A percentile compares a stretch with the other conserved stretches of the same genome.
These are phyloP conservation scores for Netelia virgata DNA, from an alignment of 2,888 invertebrate species.

Conservation along the genomic window DNA sequence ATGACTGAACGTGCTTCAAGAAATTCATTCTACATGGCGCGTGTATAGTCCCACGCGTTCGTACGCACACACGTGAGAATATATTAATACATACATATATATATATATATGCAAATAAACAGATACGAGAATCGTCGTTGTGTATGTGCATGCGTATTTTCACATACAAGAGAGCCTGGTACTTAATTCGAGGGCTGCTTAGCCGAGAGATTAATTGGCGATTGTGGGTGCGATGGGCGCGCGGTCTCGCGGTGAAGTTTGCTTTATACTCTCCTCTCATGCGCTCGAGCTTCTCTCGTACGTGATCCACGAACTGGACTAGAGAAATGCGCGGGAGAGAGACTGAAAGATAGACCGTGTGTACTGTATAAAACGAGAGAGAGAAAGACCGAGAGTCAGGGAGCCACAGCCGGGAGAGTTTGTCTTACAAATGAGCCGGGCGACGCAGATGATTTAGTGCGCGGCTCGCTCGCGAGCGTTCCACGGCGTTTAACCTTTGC, in stretches of 20 bases:
- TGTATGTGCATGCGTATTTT: constrained; percentile 34
- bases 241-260: constrained; percentile 66
- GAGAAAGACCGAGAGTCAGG: constrained; percentile 61
- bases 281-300: constrained; percentile 46
- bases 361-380: constrained; percentile 30
- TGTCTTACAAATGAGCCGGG: constrained; percentile 84
- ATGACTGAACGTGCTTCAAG: no score
- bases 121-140: constrained; percentile 36
- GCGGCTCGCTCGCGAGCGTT: constrained; percentile 69
- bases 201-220: constrained; percentile 82
- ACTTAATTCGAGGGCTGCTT: constrained; percentile 81
- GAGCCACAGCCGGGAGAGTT: constrained; percentile 72
- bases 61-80: constrained; percentile 5
- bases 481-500: constrained; percentile 77
- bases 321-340: constrained; percentile 28
- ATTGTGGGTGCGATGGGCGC: constrained; percentile 81
- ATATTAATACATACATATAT: neutral
- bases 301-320: constrained; percentile 60
- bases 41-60: neutral
- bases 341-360: constrained; percentile 26
- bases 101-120: constrained; percentile 8
- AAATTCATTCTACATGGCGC: no score
- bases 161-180: constrained; percentile 66
- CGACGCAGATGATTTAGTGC: constrained; percentile 83
- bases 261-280: constrained; percentile 66